phyloP scores from a whole-genome alignment of 1,140 invertebrate genomes.

The Bombyx mori region DNA sequence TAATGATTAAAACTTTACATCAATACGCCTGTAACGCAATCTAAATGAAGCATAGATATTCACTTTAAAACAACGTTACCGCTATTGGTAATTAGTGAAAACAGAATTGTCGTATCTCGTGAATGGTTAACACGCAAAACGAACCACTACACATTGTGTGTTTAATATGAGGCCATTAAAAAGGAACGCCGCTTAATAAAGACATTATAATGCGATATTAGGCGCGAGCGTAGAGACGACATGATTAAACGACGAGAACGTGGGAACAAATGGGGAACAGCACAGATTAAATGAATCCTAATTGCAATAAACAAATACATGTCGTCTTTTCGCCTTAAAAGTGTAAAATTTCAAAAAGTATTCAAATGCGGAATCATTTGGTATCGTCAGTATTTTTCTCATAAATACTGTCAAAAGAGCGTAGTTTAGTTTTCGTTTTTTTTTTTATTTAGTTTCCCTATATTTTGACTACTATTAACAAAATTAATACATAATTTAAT shows the following conservation, averaged over 20 bases:
- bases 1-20: not conserved
- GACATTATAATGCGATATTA: constrained; percentile 65
- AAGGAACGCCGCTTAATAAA: constrained; percentile 64
- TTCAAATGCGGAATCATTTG: no score
- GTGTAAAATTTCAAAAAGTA: no score
- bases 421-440: no score
- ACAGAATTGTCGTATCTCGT: constrained; percentile 27
- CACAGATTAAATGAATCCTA: constrained; percentile 23
- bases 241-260: constrained; percentile 55
- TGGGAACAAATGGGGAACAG: constrained; percentile 45
- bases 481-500: not conserved
- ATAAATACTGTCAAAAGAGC: no score
- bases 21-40: not conserved
- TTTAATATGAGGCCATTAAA: constrained; percentile 61
- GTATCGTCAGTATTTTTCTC: no score
- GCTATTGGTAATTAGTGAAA: constrained; percentile 20
- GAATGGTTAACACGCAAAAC: constrained; percentile 40
- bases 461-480: no score
- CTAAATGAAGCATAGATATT: not conserved
- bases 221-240: constrained; percentile 47
- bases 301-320: constrained; percentile 18
- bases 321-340: no score
- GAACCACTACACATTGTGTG: constrained; percentile 55
- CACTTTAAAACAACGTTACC: constrained; percentile 1
- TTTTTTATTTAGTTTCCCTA: no score